phyloP scores from a whole-genome alignment of 2,113 vertebrate species.

The Hemichromis elongatus region DNA sequence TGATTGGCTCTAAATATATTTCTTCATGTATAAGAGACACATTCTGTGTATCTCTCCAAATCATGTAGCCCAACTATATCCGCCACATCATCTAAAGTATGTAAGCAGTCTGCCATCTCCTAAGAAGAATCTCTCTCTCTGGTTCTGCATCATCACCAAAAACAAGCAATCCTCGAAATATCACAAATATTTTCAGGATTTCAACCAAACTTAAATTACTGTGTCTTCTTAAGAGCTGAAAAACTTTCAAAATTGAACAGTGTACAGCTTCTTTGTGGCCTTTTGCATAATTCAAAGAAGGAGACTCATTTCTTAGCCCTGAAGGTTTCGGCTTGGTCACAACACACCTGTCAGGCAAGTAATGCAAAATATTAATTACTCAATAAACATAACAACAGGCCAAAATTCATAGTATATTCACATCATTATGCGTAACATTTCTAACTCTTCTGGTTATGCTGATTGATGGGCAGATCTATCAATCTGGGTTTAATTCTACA shows the following conservation, averaged over 20 bases:
- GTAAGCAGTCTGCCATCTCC: background rate
- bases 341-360: background rate
- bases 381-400: background rate
- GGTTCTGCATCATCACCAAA: background rate
- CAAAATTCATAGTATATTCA: background rate
- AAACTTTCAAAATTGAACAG: background rate
- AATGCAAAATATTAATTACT: background rate
- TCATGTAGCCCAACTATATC: background rate
- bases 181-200: background rate
- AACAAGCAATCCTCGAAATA: background rate
- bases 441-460: background rate
- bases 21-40: background rate
- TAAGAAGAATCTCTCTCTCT: background rate
- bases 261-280: background rate
- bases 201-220: background rate
- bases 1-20: background rate
- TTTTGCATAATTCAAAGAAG: background rate
- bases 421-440: background rate
- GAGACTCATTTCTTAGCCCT: background rate
- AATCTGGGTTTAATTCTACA: background rate
- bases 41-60: background rate
- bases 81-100: background rate
- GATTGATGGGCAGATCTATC: background rate
- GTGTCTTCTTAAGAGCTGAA: background rate
- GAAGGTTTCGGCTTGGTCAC: background rate